These are phyloP conservation scores for Pitta sordida DNA, from an alignment of 2,113 vertebrate species.

Conservation along the genomic window DNA sequence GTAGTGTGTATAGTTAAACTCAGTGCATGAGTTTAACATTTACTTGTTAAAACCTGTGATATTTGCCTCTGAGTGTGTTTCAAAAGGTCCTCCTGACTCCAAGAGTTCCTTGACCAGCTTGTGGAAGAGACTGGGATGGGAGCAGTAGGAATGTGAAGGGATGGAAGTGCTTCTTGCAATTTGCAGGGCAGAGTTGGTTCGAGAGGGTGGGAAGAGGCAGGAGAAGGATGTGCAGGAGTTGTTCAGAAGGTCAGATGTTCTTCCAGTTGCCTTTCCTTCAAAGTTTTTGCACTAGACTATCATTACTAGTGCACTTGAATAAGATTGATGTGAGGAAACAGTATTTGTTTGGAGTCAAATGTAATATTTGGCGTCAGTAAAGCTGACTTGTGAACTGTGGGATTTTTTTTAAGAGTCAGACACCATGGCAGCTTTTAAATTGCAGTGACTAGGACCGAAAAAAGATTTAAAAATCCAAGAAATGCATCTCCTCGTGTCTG, in stretches of 20 bases:
- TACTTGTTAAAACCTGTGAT: not conserved
- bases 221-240: not conserved
- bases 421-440: not conserved
- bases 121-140: not conserved
- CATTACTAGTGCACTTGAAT: not conserved
- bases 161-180: not conserved
- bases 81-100: not conserved
- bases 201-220: not conserved
- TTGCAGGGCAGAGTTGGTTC: not conserved
- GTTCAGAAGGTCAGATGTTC: rapidly evolving
- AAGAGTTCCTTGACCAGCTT: not conserved
- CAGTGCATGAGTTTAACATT: not conserved
- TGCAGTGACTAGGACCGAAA: not conserved
- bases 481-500: not conserved
- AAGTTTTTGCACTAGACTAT: not conserved
- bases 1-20: too few species aligned
- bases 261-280: not conserved
- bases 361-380: not conserved
- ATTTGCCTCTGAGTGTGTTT: not conserved
- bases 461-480: not conserved
- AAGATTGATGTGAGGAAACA: not conserved
- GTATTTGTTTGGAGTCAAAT: not conserved
- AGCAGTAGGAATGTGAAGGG: not conserved
- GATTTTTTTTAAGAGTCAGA: not conserved
- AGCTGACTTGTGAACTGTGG: not conserved